Conservation (phyloP, 2,797 vertebrate species). For the Sylvia borin region DNA sequence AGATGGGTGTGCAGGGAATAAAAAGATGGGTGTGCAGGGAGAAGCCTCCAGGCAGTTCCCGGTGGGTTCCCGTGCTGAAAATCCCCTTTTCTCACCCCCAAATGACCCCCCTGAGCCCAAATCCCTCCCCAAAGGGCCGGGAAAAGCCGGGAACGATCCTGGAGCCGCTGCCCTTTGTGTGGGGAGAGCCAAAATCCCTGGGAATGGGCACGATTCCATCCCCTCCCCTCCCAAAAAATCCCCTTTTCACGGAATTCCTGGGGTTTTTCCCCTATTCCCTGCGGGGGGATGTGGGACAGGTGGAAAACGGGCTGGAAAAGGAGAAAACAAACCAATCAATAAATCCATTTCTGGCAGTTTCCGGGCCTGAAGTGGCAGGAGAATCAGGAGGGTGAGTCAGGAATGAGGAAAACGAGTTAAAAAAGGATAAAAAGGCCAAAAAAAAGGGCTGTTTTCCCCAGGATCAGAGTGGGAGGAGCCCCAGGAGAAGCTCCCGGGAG, state of each 20-base stretch:
- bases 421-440: not conserved
- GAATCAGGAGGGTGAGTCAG: not conserved
- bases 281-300: not conserved
- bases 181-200: not conserved
- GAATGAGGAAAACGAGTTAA: not conserved
- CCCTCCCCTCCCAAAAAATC: not conserved
- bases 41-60: not conserved
- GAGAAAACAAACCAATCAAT: not conserved
- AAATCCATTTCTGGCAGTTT: fast-evolving
- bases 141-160: not conserved
- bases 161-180: not conserved
- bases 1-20: too few species aligned
- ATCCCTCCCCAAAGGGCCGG: not conserved
- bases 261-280: not conserved
- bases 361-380: not conserved
- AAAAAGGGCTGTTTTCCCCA: not conserved
- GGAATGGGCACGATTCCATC: fast-evolving
- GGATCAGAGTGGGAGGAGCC: not conserved
- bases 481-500: not conserved
- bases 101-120: not conserved
- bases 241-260: not conserved
- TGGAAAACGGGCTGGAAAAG: not conserved
- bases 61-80: not conserved
- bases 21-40: too few species aligned
- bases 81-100: not conserved